Evolutionary conservation across 2,113 vertebrate genomes (phyloP).

Genomic region (Phodopus roborovskii): DNA sequence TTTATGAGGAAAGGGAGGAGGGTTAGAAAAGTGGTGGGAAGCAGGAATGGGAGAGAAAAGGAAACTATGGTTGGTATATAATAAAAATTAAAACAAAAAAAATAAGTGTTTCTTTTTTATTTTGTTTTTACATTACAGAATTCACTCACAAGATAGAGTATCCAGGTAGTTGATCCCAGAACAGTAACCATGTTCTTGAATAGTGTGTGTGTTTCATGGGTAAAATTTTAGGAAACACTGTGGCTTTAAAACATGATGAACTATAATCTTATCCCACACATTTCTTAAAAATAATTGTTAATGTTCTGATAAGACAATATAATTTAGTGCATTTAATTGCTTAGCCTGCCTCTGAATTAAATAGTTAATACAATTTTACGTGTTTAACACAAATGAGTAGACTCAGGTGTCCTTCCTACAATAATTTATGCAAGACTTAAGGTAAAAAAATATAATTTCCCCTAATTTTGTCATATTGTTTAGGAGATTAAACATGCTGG

Average conservation of each 20-base stretch:
- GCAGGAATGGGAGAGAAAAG: too few relatives aligned
- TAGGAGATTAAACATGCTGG: accelerated
- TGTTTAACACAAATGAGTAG: not conserved
- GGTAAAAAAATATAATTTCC: not conserved
- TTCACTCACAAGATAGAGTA: not conserved
- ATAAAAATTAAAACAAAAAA: too few relatives aligned
- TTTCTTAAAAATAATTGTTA: not conserved
- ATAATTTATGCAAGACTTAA: not conserved
- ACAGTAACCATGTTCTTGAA: not conserved
- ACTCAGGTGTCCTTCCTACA: not conserved
- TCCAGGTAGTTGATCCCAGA: not conserved
- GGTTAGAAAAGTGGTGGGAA: too few relatives aligned
- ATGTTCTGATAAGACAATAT: not conserved
- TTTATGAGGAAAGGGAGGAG: too few relatives aligned
- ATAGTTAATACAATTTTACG: not conserved
- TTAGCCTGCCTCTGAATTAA: not conserved
- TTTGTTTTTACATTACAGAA: not conserved
- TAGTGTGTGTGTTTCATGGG: not conserved
- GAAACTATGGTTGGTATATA: too few relatives aligned
- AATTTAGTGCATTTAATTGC: not conserved
- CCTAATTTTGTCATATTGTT: not conserved
- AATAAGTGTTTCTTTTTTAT: too few relatives aligned
- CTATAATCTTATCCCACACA: not conserved
- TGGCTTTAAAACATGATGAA: not conserved
- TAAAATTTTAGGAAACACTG: not conserved